Base-by-base conservation (phyloP, 2,888 invertebrate species). In the Rhopalosiphum nymphaeae region DNA sequence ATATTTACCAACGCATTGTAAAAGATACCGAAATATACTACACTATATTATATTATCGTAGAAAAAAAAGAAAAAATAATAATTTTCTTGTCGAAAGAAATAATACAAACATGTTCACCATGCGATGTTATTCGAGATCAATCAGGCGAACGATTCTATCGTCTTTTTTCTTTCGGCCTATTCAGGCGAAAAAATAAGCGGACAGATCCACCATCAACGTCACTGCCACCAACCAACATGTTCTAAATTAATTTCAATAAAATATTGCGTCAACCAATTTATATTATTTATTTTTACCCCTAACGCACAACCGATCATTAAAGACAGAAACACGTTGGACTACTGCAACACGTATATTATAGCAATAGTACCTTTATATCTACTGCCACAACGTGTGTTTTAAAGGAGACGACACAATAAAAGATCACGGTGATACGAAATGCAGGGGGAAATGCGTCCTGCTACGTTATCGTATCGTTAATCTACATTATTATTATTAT, bases 121-220 rank as follows among this genome's bases (percentile, higher is more conserved):
- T n/a, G 86, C 26, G 57, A 87, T 10, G 85, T 94, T 90, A 94
- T 94, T 94, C n/a, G 84, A 90, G 93, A 93, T 90, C 94, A 86
- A 94, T 90, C 94, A 86, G 90, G 90, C 90, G 90, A 46, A 88
- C 61, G 87, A 67, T 88, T 46, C n/a, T 92, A 44, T 67, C 46
- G 3, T 78, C 0, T n/a, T 46, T 93, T 78, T 53, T 91, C 44
- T 44, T n/a, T 2, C 61, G 16, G 29, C 42, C 61, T 26, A 29
- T 61, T 90, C 94, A 57, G 85, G 86, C 61, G 93, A 93, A 93
- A 93, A 93, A 36, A 29, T 7, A 90, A 90, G 46, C 26, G 57
- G 49, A 36, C 67, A 26, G 89, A 89, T 42, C 53, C 88, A 88
- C 42, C n/a, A 57, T 46, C 36, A 53, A 49, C 36, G 11, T n/a